Evolutionary conservation across 1,140 invertebrate species (phyloP).

Genomic region (Atta cephalotes): DNA sequence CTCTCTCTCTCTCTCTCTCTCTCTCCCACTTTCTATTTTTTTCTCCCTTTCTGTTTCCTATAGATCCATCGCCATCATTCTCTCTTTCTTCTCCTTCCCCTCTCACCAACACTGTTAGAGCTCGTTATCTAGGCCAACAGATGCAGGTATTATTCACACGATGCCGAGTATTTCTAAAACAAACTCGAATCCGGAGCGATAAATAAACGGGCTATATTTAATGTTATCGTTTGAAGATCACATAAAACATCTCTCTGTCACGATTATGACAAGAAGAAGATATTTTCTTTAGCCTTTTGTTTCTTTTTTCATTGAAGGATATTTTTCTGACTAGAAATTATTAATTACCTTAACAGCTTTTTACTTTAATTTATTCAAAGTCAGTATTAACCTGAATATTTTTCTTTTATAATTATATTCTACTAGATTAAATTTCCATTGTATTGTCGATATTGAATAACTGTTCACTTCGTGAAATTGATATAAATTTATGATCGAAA

Average conservation of each 20-base stretch:
- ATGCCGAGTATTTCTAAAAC: slow-evolving; percentile 74
- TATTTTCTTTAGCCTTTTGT: slow-evolving; percentile 54
- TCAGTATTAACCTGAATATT: background rate
- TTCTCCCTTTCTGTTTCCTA: slow-evolving; percentile 35
- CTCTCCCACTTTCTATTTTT: slow-evolving; percentile 27
- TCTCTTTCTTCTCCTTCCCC: slow-evolving; percentile 19
- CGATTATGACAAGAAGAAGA: slow-evolving; percentile 32
- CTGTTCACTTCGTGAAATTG: background rate
- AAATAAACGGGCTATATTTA: slow-evolving; percentile 71
- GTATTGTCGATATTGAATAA: background rate
- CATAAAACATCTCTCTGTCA: slow-evolving; percentile 62
- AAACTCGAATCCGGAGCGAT: slow-evolving; percentile 65
- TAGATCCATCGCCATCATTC: slow-evolving; percentile 50
- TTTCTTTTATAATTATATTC: slow-evolving; percentile 15
- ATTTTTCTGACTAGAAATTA: slow-evolving; percentile 13
- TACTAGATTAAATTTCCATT: slow-evolving; percentile 17
- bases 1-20: background rate
- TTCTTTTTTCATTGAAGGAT: background rate
- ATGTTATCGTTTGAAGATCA: slow-evolving; percentile 73
- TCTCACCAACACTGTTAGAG: slow-evolving; percentile 38
- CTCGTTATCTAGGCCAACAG: slow-evolving; percentile 78
- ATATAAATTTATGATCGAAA: background rate
- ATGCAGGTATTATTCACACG: slow-evolving; percentile 73
- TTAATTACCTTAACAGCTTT: background rate
- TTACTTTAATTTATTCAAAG: background rate